Conservation (phyloP, 2,113 vertebrate genomes). For the Ibidorhyncha struthersii region DNA sequence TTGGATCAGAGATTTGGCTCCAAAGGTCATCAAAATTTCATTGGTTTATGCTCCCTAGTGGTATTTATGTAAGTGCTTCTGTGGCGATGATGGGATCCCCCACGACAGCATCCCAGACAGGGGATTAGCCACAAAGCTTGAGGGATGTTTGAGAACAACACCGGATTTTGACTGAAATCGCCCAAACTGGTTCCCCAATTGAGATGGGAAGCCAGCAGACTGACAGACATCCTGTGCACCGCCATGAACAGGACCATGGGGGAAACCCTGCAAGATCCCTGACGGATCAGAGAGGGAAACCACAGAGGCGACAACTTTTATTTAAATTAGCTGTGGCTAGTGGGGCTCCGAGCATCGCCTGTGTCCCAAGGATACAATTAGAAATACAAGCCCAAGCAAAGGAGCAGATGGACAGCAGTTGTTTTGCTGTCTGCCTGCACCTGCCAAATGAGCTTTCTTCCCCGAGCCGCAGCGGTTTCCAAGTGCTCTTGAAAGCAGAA, state of each 20-base stretch:
- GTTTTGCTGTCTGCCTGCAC: background rate
- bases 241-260: rapidly evolving
- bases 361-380: background rate
- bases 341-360: rapidly evolving
- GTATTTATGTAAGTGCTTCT: background rate
- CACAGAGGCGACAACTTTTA: background rate
- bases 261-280: too few relatives aligned
- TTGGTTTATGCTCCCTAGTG: background rate
- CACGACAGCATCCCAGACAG: background rate
- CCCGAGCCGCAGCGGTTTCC: background rate
- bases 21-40: rapidly evolving
- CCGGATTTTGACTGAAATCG: background rate
- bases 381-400: background rate
- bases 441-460: constrained; percentile 24
- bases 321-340: rapidly evolving
- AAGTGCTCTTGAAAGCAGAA: constrained; percentile 13
- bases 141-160: background rate
- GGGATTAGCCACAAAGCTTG: background rate
- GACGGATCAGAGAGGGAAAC: background rate
- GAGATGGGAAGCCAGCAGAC: background rate
- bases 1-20: background rate
- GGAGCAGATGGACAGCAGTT: constrained; percentile 59
- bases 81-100: background rate
- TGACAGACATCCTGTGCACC: rapidly evolving
- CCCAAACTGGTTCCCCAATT: rapidly evolving